These are phyloP conservation scores for Troides oblongomaculatus DNA, from an alignment of 2,888 invertebrate genomes.

Conservation along the genomic window DNA sequence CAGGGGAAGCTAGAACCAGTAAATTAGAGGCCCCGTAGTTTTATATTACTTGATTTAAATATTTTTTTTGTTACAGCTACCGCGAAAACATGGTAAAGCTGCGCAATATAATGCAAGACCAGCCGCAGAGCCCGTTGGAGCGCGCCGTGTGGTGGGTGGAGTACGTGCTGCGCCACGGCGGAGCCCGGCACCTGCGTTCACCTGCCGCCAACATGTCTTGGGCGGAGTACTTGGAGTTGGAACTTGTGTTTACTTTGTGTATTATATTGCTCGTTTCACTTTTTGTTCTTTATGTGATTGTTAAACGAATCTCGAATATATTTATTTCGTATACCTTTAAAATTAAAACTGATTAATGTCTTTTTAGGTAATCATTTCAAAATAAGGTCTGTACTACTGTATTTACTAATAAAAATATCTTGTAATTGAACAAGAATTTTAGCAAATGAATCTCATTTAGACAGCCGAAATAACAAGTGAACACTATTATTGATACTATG, in stretches of 20 bases:
- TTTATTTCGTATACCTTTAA: not conserved
- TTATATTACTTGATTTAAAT: no score
- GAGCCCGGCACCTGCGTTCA: slow-evolving; percentile 53
- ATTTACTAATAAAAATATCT: no score
- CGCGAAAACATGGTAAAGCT: slow-evolving; percentile 42
- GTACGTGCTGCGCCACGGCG: slow-evolving; percentile 55
- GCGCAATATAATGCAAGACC: slow-evolving; percentile 49
- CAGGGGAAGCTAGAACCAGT: no score
- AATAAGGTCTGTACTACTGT: no score
- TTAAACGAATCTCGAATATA: not conserved
- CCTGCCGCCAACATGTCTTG: slow-evolving; percentile 50
- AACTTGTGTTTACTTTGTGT: slow-evolving; percentile 26
- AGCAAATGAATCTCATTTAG: no score
- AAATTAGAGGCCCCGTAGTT: no score
- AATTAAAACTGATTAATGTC: not conserved
- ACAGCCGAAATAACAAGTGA: no score
- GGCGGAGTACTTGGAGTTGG: slow-evolving; percentile 46
- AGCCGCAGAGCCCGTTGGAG: slow-evolving; percentile 55
- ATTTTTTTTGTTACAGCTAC: slow-evolving; percentile 36
- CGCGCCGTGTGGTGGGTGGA: slow-evolving; percentile 72
- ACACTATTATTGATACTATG: no score
- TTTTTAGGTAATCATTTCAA: no score
- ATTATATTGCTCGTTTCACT: not conserved
- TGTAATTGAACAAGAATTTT: no score
- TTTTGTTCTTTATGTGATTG: not conserved